Base-by-base conservation (phyloP, 2,888 invertebrate genomes). In the Nemurella pictetii region DNA sequence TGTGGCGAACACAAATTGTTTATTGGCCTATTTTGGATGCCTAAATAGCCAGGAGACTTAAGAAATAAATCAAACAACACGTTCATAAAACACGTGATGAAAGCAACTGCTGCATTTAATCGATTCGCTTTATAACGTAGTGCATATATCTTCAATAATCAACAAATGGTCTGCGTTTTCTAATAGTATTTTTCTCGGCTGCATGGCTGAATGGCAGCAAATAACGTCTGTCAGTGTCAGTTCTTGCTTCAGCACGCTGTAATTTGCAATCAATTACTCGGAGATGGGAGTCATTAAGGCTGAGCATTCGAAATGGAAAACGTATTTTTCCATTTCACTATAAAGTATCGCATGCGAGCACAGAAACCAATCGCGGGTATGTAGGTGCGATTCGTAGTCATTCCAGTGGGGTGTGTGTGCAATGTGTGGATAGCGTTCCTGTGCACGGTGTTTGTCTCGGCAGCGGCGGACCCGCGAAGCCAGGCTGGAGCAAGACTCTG, bases 11-110 rank as follows among this genome's bases (percentile, higher is more conserved):
- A 12, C 78, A 78, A n/a, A n/a, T 78, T 78, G 78, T 78, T 29
- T 78, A 78, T 9, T 78, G 78, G 78, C 78, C 78, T 78, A 78
- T 28, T 78, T 78, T 78, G 30, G 30, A n/a, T n/a, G n/a, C n/a
- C n/a, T 30, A 78, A 78, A 78, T 30, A 78, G 29, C 78, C 30
- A 1, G 29, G 27, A n/a, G 78, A 78, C n/a, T 30, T 28, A 30
- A 20, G n/a, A 15, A 78, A 78, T 78, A 78, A 78, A 78, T 78
- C 78, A 78, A 28, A 29, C 26, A 75, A 26, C 15, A 15, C 15
- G 27, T 27, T 5, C 26, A 27, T 75, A 27, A 28, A 27, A 28
- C 26, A 28, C 27, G 2, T 75, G 27, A 75, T 4, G 75, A 75
- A 75, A 75, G 75, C 26, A 25, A 26, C 5, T 26, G 75, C 7